phyloP scores from a whole-genome alignment of 2,113 vertebrate genomes.

The Ptyas mucosa region DNA sequence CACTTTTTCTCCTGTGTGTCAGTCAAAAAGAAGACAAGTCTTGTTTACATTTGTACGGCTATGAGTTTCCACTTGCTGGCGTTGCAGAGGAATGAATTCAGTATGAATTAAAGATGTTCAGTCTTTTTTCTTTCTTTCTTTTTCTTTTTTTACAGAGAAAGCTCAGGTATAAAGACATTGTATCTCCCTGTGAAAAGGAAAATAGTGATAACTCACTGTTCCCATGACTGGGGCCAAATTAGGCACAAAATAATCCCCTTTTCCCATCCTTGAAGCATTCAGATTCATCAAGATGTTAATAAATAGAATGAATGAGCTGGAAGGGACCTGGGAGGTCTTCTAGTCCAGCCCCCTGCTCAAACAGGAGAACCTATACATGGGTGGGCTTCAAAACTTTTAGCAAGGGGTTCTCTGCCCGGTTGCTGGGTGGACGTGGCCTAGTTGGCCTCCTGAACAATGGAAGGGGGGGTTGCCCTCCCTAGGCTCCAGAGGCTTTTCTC shows the following conservation, averaged over 20 bases:
- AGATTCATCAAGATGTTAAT: not conserved
- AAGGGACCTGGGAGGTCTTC: too few relatives aligned
- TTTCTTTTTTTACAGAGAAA: not conserved
- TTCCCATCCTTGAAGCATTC: not conserved
- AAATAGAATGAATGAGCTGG: not conserved
- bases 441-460: too few relatives aligned
- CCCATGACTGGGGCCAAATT: not conserved
- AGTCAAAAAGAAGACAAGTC: not conserved
- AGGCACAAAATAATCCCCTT: not conserved
- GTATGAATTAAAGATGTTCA: not conserved
- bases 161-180: not conserved
- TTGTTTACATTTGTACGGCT: not conserved
- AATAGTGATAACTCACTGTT: not conserved
- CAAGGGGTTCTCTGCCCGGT: too few relatives aligned
- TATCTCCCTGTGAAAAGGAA: not conserved
- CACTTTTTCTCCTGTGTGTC: not conserved
- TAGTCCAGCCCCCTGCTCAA: too few relatives aligned
- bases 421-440: too few relatives aligned
- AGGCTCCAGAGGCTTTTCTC: too few relatives aligned
- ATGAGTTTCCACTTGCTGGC: not conserved
- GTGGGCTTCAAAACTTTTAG: too few relatives aligned
- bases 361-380: too few relatives aligned
- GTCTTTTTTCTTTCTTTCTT: not conserved
- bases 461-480: too few relatives aligned
- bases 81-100: not conserved